Conservation (phyloP, 1,140 invertebrate genomes). For the Calephelis virginiensis region DNA sequence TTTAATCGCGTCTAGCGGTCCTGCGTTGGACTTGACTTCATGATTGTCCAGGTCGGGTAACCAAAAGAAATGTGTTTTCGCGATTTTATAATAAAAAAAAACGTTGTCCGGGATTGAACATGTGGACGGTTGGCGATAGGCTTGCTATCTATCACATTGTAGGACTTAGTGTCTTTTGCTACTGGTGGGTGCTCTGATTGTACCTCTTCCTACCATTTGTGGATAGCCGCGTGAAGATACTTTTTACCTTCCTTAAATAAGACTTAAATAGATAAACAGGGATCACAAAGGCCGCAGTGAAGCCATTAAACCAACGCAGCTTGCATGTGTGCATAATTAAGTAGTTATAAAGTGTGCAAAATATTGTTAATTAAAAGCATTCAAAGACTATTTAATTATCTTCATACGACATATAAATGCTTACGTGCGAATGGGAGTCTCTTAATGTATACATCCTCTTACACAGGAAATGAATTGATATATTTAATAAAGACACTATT, state of each 20-base stretch:
- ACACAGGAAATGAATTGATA: neutral
- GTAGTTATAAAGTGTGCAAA: slow-evolving; percentile 33
- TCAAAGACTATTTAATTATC: slow-evolving; percentile 34
- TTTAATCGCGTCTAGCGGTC: no score
- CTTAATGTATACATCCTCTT: slow-evolving; percentile 10
- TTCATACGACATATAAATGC: slow-evolving; percentile 16
- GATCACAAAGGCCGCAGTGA: slow-evolving; percentile 28
- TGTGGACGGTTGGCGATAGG: no score
- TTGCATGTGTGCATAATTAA: slow-evolving; percentile 35
- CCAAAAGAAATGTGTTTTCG: no score
- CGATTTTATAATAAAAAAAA: no score
- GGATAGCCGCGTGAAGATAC: no score
- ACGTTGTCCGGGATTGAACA: no score
- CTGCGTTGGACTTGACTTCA: no score
- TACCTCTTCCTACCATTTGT: no score
- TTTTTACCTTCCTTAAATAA: neutral
- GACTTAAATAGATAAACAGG: slow-evolving; percentile 27
- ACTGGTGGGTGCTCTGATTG: no score
- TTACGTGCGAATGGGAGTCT: slow-evolving; percentile 3
- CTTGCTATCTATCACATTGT: no score
- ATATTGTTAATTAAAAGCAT: slow-evolving; percentile 36
- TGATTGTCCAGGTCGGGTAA: no score
- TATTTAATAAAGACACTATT: neutral
- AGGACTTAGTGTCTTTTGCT: no score
- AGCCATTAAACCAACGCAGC: slow-evolving; percentile 35